A percentile compares a stretch with the other conserved stretches of the same genome.
These are phyloP conservation scores for Drosophila quadrilineata DNA, from an alignment of 1,140 invertebrate species.

Conservation along the genomic window DNA sequence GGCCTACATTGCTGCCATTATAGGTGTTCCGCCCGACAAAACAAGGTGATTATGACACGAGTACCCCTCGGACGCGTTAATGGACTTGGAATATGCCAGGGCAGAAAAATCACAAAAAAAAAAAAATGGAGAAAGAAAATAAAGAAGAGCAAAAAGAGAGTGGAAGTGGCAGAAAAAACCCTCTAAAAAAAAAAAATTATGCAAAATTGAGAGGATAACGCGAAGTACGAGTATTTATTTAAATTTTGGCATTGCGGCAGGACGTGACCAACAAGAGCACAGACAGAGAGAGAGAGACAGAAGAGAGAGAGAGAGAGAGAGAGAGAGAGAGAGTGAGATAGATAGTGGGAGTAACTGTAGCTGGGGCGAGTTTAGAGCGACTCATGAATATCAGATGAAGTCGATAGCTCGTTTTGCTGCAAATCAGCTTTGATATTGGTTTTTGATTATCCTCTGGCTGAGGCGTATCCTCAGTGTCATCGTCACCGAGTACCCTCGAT, in stretches of 20 bases:
- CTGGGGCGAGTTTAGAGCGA: constrained; percentile 27
- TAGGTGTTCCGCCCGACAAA: constrained; percentile 70
- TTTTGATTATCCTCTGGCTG: constrained; percentile 55
- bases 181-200: constrained; percentile 20
- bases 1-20: constrained; percentile 25
- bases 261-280: constrained; percentile 54
- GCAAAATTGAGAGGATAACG: constrained; percentile 28
- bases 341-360: too few relatives aligned
- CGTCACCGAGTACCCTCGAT: too few relatives aligned
- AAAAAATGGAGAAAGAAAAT: constrained; percentile 1
- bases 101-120: background rate
- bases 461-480: too few relatives aligned
- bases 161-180: background rate
- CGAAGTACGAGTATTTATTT: constrained; percentile 63
- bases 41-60: constrained; percentile 73
- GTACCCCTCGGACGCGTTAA: constrained; percentile 61
- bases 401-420: constrained; percentile 29
- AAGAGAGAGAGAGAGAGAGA: too few relatives aligned
- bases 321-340: too few relatives aligned
- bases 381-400: constrained; percentile 72
- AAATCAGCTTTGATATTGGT: constrained; percentile 65
- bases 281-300: background rate
- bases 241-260: constrained; percentile 57
- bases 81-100: constrained; percentile 52
- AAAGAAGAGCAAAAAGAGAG: background rate